Conservation (phyloP, 2,797 vertebrate species). For the Arnoldichthys spilopterus region DNA sequence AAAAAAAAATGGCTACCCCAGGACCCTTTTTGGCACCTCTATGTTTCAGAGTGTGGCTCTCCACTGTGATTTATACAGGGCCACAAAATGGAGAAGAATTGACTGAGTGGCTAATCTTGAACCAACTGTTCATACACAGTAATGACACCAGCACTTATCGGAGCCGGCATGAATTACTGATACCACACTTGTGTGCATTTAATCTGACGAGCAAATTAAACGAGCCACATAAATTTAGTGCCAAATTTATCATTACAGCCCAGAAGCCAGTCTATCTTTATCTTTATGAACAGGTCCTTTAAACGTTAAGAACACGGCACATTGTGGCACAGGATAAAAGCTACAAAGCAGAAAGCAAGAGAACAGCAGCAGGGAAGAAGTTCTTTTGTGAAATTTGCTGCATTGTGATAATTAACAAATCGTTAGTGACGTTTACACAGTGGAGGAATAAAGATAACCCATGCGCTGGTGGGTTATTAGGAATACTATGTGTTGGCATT, state of each 20-base stretch:
- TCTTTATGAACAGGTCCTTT: constrained; percentile 37
- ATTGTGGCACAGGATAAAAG: constrained; percentile 30
- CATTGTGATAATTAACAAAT: constrained; percentile 24
- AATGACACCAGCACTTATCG: constrained; percentile 59
- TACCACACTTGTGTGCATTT: constrained; percentile 37
- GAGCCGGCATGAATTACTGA: constrained; percentile 46
- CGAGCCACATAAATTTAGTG: constrained; percentile 45
- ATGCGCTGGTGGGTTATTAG: not conserved
- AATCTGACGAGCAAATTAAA: constrained; percentile 57
- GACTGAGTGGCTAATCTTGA: constrained; percentile 56
- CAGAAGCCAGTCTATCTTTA: constrained; percentile 23
- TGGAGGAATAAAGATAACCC: not conserved
- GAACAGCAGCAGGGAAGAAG: not conserved
- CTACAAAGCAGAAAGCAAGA: not conserved
- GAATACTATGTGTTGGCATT: not conserved
- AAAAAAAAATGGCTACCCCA: not conserved
- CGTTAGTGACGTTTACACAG: constrained; percentile 3
- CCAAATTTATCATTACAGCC: constrained; percentile 45
- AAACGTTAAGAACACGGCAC: constrained; percentile 19
- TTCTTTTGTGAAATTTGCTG: not conserved
- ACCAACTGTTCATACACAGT: constrained; percentile 60
- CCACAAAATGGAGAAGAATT: constrained; percentile 56
- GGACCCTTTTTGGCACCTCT: not conserved
- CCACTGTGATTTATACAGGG: constrained; percentile 50
- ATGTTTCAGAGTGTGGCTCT: not conserved